phyloP scores from a whole-genome alignment of 92 coral and sea anemone species.

The Micromussa lordhowensis region DNA sequence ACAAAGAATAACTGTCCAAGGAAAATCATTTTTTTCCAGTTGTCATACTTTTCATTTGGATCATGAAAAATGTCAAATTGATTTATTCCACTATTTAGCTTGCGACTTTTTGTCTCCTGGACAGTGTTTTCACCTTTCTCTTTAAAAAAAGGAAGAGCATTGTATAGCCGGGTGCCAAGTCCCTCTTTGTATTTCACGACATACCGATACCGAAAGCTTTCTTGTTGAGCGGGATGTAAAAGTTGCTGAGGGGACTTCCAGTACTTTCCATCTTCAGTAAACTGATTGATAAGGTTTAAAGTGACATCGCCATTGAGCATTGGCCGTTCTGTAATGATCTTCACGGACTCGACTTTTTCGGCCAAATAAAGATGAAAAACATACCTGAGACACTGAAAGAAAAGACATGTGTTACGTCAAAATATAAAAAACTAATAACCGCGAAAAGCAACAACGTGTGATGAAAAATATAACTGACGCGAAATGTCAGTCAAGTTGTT shows the following conservation, averaged over 20 bases:
- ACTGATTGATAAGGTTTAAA: neutral
- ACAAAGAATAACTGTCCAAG: constrained; percentile 65
- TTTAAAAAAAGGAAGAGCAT: neutral
- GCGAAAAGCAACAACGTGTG: too few species aligned
- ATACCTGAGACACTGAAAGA: constrained; percentile 32
- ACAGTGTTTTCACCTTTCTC: constrained; percentile 11
- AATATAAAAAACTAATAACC: too few species aligned
- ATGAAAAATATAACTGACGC: neutral
- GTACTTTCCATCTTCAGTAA: constrained; percentile 13
- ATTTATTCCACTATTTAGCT: constrained; percentile 9
- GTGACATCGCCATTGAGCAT: constrained; percentile 10
- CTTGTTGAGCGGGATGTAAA: constrained; percentile 15
- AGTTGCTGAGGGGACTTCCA: constrained; percentile 50
- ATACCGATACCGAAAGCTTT: constrained; percentile 51
- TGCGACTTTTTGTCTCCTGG: neutral
- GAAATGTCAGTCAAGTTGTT: too few species aligned
- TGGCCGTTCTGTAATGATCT: constrained; percentile 36
- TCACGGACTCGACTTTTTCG: constrained; percentile 43
- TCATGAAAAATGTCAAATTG: constrained; percentile 79
- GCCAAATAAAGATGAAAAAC: constrained; percentile 55
- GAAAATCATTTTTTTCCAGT: neutral
- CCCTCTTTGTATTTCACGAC: constrained; percentile 36
- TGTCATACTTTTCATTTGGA: constrained; percentile 1
- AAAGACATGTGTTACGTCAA: neutral
- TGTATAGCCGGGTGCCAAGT: neutral